Conservation (phyloP, 2,113 vertebrate species). For the Vireo altiloquus region DNA sequence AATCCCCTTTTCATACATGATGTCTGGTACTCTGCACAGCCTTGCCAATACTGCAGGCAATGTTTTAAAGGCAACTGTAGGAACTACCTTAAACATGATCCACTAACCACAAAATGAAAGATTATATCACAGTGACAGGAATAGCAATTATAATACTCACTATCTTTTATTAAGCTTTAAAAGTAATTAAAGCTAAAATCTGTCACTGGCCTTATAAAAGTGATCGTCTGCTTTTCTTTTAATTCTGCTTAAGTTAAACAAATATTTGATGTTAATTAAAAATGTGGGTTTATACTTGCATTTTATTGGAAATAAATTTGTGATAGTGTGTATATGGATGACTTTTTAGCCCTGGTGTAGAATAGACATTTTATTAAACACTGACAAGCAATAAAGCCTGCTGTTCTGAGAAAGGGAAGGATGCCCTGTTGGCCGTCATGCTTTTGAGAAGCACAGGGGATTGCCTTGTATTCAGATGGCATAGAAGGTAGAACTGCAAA, state of each 20-base stretch:
- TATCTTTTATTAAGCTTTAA: constrained; percentile 48
- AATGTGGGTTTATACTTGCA: constrained; percentile 6
- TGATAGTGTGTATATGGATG: background rate
- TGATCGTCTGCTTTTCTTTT: constrained; percentile 51
- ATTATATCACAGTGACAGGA: constrained; percentile 34
- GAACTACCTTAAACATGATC: constrained; percentile 13
- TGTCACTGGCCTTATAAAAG: constrained; percentile 51
- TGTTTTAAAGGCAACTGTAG: constrained; percentile 14
- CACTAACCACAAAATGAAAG: constrained; percentile 45
- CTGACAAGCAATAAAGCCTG: background rate
- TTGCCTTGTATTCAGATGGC: background rate
- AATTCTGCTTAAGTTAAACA: constrained; percentile 63
- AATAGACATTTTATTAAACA: constrained; percentile 15
- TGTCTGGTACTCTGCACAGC: background rate
- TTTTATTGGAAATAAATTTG: constrained; percentile 47
- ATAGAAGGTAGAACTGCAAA: constrained; percentile 2
- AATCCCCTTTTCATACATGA: background rate
- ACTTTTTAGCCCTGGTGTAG: background rate
- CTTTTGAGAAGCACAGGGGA: background rate
- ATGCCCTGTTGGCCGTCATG: background rate
- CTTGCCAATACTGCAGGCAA: background rate
- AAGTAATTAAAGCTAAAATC: constrained; percentile 64
- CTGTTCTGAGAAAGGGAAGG: background rate
- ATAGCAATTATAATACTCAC: constrained; percentile 15
- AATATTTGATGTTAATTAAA: constrained; percentile 68